These are phyloP conservation scores for Ailuropoda melanoleuca DNA, from an alignment of 2,113 vertebrate species.

Conservation along the genomic window DNA sequence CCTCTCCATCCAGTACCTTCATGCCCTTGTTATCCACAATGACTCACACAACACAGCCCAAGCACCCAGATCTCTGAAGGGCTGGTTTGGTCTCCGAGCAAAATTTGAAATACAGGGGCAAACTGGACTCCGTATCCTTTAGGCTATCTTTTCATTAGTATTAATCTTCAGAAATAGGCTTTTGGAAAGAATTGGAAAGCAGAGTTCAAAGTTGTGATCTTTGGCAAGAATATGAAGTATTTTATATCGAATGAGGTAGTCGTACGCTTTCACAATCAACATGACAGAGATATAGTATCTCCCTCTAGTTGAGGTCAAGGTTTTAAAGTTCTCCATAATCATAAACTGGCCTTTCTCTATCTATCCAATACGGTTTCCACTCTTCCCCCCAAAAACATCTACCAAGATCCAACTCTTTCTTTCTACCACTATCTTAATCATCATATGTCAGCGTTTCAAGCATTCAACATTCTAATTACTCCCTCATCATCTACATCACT, in stretches of 20 bases:
- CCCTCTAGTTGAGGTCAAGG: neutral
- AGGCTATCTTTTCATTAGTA: neutral
- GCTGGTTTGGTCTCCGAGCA: neutral
- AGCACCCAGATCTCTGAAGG: neutral
- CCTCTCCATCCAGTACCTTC: neutral
- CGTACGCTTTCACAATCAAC: neutral
- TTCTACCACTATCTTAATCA: neutral
- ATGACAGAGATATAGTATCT: neutral
- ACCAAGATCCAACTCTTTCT: neutral
- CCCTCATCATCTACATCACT: neutral
- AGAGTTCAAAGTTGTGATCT: neutral
- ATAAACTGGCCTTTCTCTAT: neutral
- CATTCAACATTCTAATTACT: neutral
- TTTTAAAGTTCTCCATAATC: neutral
- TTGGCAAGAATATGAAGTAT: neutral
- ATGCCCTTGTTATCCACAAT: neutral
- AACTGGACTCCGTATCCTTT: neutral
- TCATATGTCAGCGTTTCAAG: neutral
- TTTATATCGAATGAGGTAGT: neutral
- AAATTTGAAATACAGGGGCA: neutral
- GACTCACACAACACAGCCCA: neutral
- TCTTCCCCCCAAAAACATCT: neutral
- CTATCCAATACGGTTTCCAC: neutral
- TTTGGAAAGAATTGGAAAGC: neutral
- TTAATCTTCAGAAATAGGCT: neutral